Base-by-base conservation (phyloP, 2,797 vertebrate species). In the Phoxinus dragarum region DNA sequence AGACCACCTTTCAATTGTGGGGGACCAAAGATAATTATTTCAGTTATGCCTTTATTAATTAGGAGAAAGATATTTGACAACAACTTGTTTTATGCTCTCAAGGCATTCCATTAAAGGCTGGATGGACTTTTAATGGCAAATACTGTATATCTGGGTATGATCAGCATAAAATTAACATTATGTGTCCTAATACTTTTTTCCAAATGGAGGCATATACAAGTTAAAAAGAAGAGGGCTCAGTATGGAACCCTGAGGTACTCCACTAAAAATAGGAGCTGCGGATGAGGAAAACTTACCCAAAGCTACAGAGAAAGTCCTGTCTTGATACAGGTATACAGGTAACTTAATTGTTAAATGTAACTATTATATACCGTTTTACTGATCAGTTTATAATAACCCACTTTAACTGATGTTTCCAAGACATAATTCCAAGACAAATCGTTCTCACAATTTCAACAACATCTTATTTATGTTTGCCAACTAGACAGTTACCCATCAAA, bases 181-280 rank as follows among this genome's bases (percentile, higher is more conserved):
- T 66, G 3, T 31, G 34, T 66, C 61, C 14, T 7, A 17, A 7
- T 17, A 17, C 0, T 49, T 49, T 27, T 17, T 66, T 9, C 12
- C 2, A 66, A 34, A 6, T 0, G 0, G 14, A 66, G 17, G 61
- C 2, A 16, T 31, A 31, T 17, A 61, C 1, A 7, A 16, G 14
- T 66, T 66, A 66, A 66, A 66, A 66, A 66, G 6, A 66, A 66
- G 3, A 14, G 6, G 61, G 61, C 12, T 31, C 14, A 66, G 61
- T 64, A 64, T 16, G 14, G 61, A 66, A 66, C 14, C 27, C 14
- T 66, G 61, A 66, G 61, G 61, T 66, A 34, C 27, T 34, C 27
- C 27, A 17, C 31, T 66, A 34, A 34, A 34, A 66, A 66, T 3
- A 66, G 61, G 12, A 34, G 27, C 14, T 31, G 61, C 3, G 27